phyloP scores from a whole-genome alignment of 2,113 vertebrate genomes.

The Tretioscincus oriximinensis region DNA sequence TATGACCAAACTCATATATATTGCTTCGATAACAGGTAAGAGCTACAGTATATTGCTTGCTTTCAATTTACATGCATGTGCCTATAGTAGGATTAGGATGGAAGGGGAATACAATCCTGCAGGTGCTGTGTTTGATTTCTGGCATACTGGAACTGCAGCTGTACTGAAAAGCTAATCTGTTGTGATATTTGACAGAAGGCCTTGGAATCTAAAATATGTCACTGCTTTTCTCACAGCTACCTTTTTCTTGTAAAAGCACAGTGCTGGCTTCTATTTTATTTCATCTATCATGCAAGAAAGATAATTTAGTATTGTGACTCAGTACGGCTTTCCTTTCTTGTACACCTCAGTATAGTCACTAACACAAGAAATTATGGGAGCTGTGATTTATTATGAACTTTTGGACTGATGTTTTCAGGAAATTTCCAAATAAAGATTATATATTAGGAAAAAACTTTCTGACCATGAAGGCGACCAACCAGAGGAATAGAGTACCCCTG shows the following conservation, averaged over 20 bases:
- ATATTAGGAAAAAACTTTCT: no score
- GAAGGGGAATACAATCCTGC: not conserved
- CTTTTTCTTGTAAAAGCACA: slow-evolving; percentile 38
- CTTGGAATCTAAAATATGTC: slow-evolving; percentile 19
- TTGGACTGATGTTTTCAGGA: no score
- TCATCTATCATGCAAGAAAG: not conserved
- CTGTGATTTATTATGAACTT: no score
- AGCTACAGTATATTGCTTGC: not conserved
- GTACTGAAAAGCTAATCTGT: not conserved
- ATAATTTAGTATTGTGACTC: no score
- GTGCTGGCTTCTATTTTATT: slow-evolving; percentile 50
- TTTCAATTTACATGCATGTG: not conserved
- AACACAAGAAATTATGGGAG: no score
- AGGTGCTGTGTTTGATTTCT: not conserved
- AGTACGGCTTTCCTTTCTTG: no score
- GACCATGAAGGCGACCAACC: no score
- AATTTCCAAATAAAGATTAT: no score
- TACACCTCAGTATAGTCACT: no score
- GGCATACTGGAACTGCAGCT: not conserved
- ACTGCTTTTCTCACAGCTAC: slow-evolving; percentile 46
- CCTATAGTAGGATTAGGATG: no score
- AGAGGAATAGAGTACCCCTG: no score
- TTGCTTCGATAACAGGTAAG: not conserved
- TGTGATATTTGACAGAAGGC: not conserved
- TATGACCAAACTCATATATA: no score